These are phyloP conservation scores for Erannis defoliaria DNA, from an alignment of 2,888 invertebrate species.

Conservation along the genomic window DNA sequence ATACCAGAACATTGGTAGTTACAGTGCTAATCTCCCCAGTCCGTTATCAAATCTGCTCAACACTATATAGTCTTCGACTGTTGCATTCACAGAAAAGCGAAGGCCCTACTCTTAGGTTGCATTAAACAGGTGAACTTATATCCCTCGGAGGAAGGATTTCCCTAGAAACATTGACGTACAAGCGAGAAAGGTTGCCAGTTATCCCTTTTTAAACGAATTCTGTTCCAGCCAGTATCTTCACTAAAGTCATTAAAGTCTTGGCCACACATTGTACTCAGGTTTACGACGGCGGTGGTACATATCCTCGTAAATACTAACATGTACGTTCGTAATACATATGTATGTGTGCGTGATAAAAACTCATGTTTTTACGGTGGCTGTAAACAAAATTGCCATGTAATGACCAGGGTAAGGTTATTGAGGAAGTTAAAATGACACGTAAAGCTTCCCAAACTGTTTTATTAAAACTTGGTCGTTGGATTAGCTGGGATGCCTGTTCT, in stretches of 20 bases:
- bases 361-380: constrained; percentile 62
- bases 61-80: too few relatives aligned
- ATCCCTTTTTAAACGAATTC: constrained; percentile 4
- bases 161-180: not conserved
- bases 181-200: not conserved
- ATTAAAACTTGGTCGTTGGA: constrained; percentile 9
- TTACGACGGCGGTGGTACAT: constrained; percentile 40
- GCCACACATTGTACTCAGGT: constrained; percentile 32
- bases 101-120: too few relatives aligned
- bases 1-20: too few relatives aligned
- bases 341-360: constrained; percentile 57
- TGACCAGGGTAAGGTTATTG: constrained; percentile 42
- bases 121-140: too few relatives aligned
- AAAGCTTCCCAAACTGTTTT: constrained; percentile 22
- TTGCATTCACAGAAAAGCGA: too few relatives aligned
- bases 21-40: too few relatives aligned
- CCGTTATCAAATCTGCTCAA: too few relatives aligned
- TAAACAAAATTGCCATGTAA: constrained; percentile 72
- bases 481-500: not conserved
- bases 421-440: constrained; percentile 25
- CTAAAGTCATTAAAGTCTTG: constrained; percentile 32
- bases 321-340: constrained; percentile 34
- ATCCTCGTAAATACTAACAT: constrained; percentile 35
- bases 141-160: too few relatives aligned
- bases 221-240: constrained; percentile 11